Evolutionary conservation across 2,113 vertebrate species (phyloP).

Genomic region (Corvus hawaiiensis): DNA sequence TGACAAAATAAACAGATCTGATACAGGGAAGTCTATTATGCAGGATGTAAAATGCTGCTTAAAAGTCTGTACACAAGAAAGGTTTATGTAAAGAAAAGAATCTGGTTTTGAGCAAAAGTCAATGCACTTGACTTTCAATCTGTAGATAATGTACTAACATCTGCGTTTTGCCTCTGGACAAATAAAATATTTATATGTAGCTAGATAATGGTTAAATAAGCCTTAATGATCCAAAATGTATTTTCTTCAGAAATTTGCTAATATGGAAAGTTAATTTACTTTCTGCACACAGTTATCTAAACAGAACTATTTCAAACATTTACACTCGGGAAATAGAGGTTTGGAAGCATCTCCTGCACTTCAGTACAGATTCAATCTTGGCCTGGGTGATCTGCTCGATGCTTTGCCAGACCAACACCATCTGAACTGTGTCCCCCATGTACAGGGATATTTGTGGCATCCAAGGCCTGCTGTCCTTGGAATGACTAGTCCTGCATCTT

Average conservation of each 20-base stretch:
- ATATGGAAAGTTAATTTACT: background rate
- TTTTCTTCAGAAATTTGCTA: background rate
- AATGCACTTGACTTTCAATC: background rate
- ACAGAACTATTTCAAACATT: background rate
- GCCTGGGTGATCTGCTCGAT: background rate
- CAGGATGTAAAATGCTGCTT: background rate
- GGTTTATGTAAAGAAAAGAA: background rate
- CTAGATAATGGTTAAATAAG: background rate
- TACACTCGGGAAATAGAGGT: background rate
- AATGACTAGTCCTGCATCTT: background rate
- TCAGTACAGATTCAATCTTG: background rate
- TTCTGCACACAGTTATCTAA: background rate
- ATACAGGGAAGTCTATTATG: background rate
- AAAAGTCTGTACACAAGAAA: background rate
- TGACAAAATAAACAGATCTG: background rate
- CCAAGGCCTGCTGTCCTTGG: background rate
- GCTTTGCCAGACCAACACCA: background rate
- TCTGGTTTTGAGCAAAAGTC: background rate
- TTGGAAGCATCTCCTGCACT: background rate
- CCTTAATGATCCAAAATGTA: background rate
- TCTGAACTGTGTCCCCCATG: background rate
- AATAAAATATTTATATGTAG: constrained; percentile 3
- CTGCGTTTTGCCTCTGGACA: background rate
- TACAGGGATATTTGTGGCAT: background rate
- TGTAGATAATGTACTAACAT: background rate